A percentile compares a stretch with the other conserved stretches of the same genome.
phyloP scores from a whole-genome alignment of 2,113 vertebrate species.

The Chionis minor region DNA sequence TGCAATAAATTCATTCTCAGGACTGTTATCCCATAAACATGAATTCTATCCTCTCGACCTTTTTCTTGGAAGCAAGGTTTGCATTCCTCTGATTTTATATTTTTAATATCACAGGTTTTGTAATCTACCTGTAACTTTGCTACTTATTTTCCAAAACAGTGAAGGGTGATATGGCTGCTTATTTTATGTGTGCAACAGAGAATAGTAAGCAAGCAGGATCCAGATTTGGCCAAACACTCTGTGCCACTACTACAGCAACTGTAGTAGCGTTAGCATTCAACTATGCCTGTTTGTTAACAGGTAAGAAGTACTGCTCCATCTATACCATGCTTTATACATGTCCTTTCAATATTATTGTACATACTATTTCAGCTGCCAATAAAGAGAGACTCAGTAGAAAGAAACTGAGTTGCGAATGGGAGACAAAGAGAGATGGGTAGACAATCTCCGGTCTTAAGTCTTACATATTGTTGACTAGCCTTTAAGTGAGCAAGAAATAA shows the following conservation, averaged over 20 bases:
- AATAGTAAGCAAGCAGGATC: no score
- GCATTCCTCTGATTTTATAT: neutral
- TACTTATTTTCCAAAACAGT: neutral
- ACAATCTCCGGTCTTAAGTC: neutral
- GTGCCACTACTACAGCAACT: neutral
- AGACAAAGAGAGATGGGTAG: neutral
- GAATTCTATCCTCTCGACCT: neutral
- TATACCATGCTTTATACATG: rapidly evolving
- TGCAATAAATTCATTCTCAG: neutral
- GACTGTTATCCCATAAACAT: neutral
- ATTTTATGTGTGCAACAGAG: neutral
- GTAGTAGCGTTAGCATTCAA: neutral
- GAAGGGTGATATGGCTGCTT: neutral
- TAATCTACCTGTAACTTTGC: neutral
- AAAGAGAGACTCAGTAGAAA: neutral
- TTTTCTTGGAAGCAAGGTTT: neutral
- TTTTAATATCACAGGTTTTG: neutral
- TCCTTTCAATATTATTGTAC: neutral
- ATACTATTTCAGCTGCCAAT: neutral
- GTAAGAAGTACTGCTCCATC: neutral
- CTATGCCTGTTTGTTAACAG: no score
- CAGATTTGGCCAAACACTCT: neutral
- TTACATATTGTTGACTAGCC: neutral
- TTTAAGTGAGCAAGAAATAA: neutral
- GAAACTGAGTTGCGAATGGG: neutral